Percentiles rank a stretch among this genome's conserved stretches.
Evolutionary conservation across 2,113 vertebrate genomes (phyloP).

Genomic region (Megaleporinus macrocephalus): DNA sequence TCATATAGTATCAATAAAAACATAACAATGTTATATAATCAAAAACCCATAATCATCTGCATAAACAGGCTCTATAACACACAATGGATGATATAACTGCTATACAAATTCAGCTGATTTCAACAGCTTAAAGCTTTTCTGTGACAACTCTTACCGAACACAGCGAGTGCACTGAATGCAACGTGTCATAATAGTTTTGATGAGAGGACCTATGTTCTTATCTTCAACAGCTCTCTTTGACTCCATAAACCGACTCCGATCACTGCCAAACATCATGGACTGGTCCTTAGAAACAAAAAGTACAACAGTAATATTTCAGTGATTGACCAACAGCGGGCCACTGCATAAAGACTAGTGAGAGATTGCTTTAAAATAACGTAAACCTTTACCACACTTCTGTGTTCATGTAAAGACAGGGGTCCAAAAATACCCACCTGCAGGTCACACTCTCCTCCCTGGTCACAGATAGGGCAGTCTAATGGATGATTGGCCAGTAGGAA

Average conservation of each 20-base stretch:
- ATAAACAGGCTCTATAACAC: not conserved
- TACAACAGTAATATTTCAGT: not conserved
- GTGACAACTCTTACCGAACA: constrained; percentile 37
- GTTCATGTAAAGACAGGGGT: too few relatives aligned
- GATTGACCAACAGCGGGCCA: not conserved
- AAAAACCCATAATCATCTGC: not conserved
- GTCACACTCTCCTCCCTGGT: constrained; percentile 96
- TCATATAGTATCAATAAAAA: too few relatives aligned
- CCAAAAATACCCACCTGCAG: constrained; percentile 84
- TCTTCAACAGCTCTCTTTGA: constrained; percentile 90
- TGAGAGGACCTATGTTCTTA: constrained; percentile 89
- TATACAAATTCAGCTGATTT: constrained; percentile 83
- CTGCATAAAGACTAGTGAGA: not conserved
- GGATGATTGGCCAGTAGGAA: constrained; percentile 95
- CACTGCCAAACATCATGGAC: constrained; percentile 94
- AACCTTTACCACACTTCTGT: too few relatives aligned
- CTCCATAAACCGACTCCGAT: constrained; percentile 88
- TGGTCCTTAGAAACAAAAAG: constrained; percentile 76
- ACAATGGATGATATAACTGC: constrained; percentile 64
- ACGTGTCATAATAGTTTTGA: constrained; percentile 94
- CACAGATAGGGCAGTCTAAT: constrained; percentile 95
- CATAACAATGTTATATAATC: too few relatives aligned
- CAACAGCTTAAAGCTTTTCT: not conserved
- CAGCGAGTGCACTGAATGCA: constrained; percentile 86
- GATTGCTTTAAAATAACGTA: too few relatives aligned